A percentile compares a stretch with the other conserved stretches of the same genome.
Evolutionary conservation across 2,888 invertebrate species (phyloP).

Genomic region (Candidula unifasciata): DNA sequence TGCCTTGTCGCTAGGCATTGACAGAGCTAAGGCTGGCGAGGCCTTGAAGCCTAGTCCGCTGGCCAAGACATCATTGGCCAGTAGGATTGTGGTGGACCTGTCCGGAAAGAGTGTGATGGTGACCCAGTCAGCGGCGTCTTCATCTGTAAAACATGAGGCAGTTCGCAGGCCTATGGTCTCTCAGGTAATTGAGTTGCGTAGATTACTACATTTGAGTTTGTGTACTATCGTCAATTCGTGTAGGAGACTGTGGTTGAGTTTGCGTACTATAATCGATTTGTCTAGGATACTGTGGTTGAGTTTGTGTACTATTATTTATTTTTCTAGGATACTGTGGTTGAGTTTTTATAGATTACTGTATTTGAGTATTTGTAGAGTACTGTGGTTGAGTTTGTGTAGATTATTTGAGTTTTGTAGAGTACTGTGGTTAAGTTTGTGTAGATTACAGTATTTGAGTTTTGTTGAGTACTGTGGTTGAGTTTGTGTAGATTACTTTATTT

Average conservation of each 20-base stretch:
- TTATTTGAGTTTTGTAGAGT: too few species aligned
- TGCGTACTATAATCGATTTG: background rate
- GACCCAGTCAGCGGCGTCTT: conserved; percentile 62
- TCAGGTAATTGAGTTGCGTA: background rate
- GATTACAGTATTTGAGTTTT: too few species aligned
- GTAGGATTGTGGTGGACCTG: conserved; percentile 33
- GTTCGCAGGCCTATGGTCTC: background rate
- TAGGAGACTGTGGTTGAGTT: background rate
- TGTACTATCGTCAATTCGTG: too few species aligned
- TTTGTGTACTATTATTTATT: background rate
- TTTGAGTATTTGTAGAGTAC: too few species aligned
- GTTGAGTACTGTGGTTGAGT: too few species aligned
- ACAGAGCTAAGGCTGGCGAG: conserved; percentile 17
- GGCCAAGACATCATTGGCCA: conserved; percentile 17
- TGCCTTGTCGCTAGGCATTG: background rate
- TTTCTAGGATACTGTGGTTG: too few species aligned
- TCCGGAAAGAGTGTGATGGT: conserved; percentile 77
- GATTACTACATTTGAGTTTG: background rate
- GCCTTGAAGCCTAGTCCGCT: conserved; percentile 45
- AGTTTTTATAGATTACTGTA: too few species aligned
- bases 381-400: too few species aligned
- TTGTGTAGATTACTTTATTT: too few species aligned
- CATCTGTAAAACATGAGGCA: conserved; percentile 62
- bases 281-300: background rate
- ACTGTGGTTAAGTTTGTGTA: too few species aligned